Evolutionary conservation across 2,888 invertebrate genomes (phyloP), one percentile per base, ranked within the genome.

Genomic region (Chouioia cunea): DNA sequence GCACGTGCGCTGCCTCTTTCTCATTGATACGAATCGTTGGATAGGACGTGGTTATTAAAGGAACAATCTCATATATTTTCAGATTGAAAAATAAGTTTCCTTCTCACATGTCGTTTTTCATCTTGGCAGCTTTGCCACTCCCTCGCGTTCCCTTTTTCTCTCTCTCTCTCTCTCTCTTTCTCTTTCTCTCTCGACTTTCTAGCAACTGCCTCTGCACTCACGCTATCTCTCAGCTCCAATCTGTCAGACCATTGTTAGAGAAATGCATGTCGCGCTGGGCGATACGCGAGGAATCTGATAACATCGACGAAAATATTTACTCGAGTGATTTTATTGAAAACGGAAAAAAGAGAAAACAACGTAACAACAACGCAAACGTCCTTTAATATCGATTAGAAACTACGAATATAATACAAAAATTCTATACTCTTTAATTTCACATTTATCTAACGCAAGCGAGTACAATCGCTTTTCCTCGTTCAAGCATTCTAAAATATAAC

Each of bases 271-370:
- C 59, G 23, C 22, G 15, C 48, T 56, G 20, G 14, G 36, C 43
- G 57, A 58, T 69, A 60, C 60, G 65, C 36, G 36, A 36, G 47
- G 22, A 67, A 69, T 65, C 65, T 57, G 72, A 72, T 72, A 72
- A 53, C 65, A 56, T 69, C 56, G 56, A 22, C 50, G 60, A 68
- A 72, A 68, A 72, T 72, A 65, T 72, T 72, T 72, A 68, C 68
- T 65, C 64, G 68, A 56, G 58, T 64, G 52, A 47, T 54, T 36
- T 48, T 48, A 72, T 72, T 72, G 60, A 65, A 56, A 64, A 68
- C 57, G 36, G 36, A 36, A 36, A 36, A 12, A 12, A 36, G 36
- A 27, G 27, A 6, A 27, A 27, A 27, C 6, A 36, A 36, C 6
- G 12, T 36, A 36, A 36, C 36, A 1, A n/a, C n/a, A n/a, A n/a